phyloP scores from a whole-genome alignment of 2,113 vertebrate species.

The Talpa occidentalis region DNA sequence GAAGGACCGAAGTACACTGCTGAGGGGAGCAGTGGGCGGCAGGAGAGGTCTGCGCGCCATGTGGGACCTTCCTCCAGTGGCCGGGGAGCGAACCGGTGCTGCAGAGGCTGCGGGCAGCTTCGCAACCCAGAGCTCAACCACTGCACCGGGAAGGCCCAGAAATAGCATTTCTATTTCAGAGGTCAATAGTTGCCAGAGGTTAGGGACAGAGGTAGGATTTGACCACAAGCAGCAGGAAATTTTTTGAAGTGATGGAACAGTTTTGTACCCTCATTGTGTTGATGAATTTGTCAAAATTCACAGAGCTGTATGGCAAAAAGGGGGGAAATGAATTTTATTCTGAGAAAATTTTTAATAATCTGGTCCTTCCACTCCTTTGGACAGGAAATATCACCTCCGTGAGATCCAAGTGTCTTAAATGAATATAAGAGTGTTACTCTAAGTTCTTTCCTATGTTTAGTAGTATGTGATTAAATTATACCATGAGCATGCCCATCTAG shows the following conservation, averaged over 20 bases:
- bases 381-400: background rate
- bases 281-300: slow-evolving; percentile 35
- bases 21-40: too few relatives aligned
- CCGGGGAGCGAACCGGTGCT: too few relatives aligned
- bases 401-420: background rate
- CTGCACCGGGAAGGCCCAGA: too few relatives aligned
- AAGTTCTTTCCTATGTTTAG: background rate
- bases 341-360: background rate
- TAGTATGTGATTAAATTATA: background rate
- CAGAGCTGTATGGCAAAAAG: background rate
- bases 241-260: background rate
- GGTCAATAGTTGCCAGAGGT: background rate
- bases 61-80: too few relatives aligned
- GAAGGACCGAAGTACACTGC: too few relatives aligned
- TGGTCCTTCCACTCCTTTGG: background rate
- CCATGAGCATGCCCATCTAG: background rate
- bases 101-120: too few relatives aligned
- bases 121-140: too few relatives aligned
- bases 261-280: background rate
- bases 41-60: too few relatives aligned
- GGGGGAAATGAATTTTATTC: background rate
- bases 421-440: background rate
- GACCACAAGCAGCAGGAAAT: background rate
- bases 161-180: background rate
- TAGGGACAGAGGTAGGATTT: background rate